These are phyloP conservation scores for Mythimna lalbum DNA, from an alignment of 2,888 invertebrate genomes.

Conservation along the genomic window DNA sequence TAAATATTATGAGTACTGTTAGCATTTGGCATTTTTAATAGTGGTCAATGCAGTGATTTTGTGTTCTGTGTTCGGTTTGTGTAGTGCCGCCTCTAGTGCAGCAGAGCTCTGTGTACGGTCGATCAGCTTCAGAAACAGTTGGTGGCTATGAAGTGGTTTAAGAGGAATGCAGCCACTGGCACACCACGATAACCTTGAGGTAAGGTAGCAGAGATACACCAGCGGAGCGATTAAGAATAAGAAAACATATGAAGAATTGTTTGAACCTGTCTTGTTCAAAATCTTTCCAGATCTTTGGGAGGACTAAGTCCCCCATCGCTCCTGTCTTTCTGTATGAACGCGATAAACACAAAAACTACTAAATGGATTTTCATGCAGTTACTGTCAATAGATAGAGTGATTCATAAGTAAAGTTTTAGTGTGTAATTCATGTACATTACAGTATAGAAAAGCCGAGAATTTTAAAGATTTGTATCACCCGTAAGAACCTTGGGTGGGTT, in stretches of 20 bases:
- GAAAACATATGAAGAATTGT: background rate
- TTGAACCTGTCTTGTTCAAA: background rate
- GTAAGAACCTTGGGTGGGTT: too few species aligned
- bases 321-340: too few species aligned
- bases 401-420: too few species aligned
- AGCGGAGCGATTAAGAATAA: conserved; percentile 46
- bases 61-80: background rate
- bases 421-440: too few species aligned
- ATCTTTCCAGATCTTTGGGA: background rate
- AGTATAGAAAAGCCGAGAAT: too few species aligned
- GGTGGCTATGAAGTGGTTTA: conserved; percentile 60
- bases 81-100: background rate
- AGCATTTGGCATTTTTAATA: too few species aligned
- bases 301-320: too few species aligned
- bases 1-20: too few species aligned
- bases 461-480: too few species aligned
- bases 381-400: too few species aligned
- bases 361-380: too few species aligned
- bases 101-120: background rate
- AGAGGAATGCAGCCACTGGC: conserved; percentile 69
- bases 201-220: conserved; percentile 45
- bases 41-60: background rate
- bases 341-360: too few species aligned
- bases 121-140: conserved; percentile 47
- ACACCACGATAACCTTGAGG: conserved; percentile 72